phyloP scores from a whole-genome alignment of 2,113 vertebrate genomes.

The Halichoerus grypus region DNA sequence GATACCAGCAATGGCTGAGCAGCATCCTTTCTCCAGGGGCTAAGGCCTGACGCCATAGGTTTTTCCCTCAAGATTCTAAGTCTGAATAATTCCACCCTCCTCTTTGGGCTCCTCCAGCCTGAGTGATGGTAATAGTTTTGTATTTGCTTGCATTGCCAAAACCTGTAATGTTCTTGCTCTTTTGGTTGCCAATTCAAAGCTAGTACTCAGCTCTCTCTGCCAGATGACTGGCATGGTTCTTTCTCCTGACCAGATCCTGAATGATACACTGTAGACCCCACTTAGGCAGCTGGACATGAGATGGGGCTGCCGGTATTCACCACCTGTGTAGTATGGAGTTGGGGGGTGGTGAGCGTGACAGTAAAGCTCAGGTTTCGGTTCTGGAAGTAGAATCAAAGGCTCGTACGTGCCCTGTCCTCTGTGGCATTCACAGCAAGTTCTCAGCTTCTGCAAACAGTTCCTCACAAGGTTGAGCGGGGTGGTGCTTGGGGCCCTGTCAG shows the following conservation, averaged over 20 bases:
- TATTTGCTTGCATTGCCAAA: neutral
- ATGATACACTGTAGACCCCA: neutral
- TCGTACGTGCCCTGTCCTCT: neutral
- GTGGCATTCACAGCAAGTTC: neutral
- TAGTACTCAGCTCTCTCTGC: neutral
- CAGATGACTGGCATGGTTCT: neutral
- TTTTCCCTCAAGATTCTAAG: neutral
- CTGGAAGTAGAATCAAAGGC: neutral
- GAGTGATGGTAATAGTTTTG: neutral
- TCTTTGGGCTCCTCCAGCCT: neutral
- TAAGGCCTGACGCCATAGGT: neutral
- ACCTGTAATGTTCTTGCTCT: neutral
- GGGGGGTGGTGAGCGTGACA: fast-evolving
- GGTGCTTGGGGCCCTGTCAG: neutral
- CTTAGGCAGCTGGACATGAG: neutral
- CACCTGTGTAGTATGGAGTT: fast-evolving
- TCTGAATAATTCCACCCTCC: neutral
- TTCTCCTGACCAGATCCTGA: neutral
- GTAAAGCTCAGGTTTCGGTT: neutral
- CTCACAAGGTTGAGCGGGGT: neutral
- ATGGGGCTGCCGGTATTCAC: neutral
- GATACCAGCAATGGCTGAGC: fast-evolving
- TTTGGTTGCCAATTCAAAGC: neutral
- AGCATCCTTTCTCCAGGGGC: neutral
- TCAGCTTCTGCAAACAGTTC: neutral